Evolutionary conservation across 2,888 invertebrate genomes (phyloP).

Genomic region (Eupithecia centaureata): DNA sequence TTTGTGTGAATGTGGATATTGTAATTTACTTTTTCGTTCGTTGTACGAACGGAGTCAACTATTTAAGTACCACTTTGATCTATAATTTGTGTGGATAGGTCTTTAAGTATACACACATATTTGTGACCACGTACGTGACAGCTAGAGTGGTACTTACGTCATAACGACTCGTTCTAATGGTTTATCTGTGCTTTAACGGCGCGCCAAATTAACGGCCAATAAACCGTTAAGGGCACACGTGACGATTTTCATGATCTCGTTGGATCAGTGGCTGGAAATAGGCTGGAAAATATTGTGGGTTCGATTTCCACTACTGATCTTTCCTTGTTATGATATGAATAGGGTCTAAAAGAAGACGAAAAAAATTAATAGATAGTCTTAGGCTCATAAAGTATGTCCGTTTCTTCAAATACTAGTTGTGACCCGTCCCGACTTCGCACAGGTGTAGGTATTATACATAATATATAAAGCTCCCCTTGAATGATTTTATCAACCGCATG

Average conservation of each 20-base stretch:
- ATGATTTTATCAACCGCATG: no score
- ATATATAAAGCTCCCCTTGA: no score
- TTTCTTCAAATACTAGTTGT: no score
- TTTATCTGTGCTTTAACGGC: conserved; percentile 41
- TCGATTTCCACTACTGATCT: background rate
- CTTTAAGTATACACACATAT: conserved; percentile 16
- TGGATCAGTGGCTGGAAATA: background rate
- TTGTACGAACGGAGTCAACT: no score
- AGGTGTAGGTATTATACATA: no score
- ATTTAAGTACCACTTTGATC: background rate
- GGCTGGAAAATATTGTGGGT: background rate
- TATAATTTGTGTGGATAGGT: background rate
- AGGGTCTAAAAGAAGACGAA: no score
- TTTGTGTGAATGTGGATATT: no score
- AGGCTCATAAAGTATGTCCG: no score
- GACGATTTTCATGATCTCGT: conserved; percentile 2
- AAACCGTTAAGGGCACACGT: conserved; percentile 33
- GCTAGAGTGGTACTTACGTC: conserved; percentile 20
- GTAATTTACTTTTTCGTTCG: no score
- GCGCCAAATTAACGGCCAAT: conserved; percentile 39
- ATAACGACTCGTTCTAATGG: conserved; percentile 37
- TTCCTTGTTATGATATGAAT: no score
- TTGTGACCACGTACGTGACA: conserved; percentile 24
- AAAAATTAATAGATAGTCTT: no score
- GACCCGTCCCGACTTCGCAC: no score